These are phyloP conservation scores for Falcunculus frontatus DNA, from an alignment of 2,113 vertebrate genomes.

Conservation along the genomic window DNA sequence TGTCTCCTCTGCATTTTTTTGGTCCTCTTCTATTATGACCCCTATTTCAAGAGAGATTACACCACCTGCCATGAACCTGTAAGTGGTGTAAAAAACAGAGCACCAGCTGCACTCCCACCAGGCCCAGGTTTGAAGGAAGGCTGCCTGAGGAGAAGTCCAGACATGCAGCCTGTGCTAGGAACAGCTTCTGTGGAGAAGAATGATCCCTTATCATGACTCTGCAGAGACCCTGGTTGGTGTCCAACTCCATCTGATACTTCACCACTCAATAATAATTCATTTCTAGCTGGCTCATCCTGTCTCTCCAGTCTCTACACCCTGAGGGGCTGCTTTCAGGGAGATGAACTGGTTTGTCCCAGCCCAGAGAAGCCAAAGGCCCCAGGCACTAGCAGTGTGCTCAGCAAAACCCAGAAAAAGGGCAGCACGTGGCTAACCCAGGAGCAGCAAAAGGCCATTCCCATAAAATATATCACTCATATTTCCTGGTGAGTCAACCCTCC, in stretches of 20 bases:
- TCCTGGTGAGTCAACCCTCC: background rate
- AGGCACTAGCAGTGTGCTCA: fast-evolving
- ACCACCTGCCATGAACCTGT: background rate
- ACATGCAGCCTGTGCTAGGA: background rate
- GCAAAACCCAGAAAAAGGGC: background rate
- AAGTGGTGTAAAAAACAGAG: background rate
- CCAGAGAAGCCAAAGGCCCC: background rate
- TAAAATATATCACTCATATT: background rate
- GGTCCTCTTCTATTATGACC: background rate
- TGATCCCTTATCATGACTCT: background rate
- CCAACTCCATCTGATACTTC: background rate
- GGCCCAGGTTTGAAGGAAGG: background rate
- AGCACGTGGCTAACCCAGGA: background rate
- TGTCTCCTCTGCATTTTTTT: background rate
- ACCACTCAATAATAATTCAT: background rate
- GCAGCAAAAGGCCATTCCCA: background rate
- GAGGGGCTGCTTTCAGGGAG: background rate
- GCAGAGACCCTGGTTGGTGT: background rate
- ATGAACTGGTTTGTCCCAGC: background rate
- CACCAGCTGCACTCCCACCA: background rate
- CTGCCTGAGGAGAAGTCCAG: background rate
- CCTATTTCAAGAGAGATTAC: conserved; percentile 2
- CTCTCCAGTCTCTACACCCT: background rate
- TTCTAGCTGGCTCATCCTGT: background rate
- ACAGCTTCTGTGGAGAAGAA: background rate